Evolutionary conservation across 2,888 invertebrate species (phyloP), one percentile per base, ranked within the genome.

Genomic region (Coremacera marginata): DNA sequence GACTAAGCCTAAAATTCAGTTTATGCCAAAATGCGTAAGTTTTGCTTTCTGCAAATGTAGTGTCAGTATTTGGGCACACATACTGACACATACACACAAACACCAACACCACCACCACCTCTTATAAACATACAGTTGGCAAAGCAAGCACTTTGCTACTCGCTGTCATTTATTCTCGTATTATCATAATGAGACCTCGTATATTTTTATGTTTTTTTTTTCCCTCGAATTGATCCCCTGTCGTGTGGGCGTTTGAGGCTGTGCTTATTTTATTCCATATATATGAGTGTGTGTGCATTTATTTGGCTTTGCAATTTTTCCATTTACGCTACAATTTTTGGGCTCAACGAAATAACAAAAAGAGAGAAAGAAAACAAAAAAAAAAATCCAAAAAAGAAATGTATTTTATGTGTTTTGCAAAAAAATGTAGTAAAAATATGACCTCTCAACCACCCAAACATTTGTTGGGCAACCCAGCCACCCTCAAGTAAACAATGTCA

Each of bases 131-230:
- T 67, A 25, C 27, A 25, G 8, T 27, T 16, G 11, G 57, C n/a
- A 34, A 57, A 34, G 73, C 62, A 62, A 51, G 27, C 49, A 37
- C 27, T 60, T 60, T 60, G 57, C 57, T 62, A 63, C 75, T 68
- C 71, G 84, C 82, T 84, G 86, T 84, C 86, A 85, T 86, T 85
- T 85, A 85, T 85, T 86, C 84, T 85, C 85, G 85, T 85, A 85
- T 85, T 86, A 85, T 85, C 86, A 85, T 85, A 85, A 85, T 85
- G 86, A 84, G 85, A 80, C 80, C 83, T 86, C 86, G 86, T 85
- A 86, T 85, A 85, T 86, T 85, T 86, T 86, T 85, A 85, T 85
- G 86, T 85, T 85, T 83, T 84, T 83, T 31, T 34, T 84, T 83
- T 31, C 37, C 34, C 44, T 25, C 70, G 60, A 22, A 31, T 63